Conservation (phyloP, 2,113 vertebrate genomes). For the Brachyistius frenatus region DNA sequence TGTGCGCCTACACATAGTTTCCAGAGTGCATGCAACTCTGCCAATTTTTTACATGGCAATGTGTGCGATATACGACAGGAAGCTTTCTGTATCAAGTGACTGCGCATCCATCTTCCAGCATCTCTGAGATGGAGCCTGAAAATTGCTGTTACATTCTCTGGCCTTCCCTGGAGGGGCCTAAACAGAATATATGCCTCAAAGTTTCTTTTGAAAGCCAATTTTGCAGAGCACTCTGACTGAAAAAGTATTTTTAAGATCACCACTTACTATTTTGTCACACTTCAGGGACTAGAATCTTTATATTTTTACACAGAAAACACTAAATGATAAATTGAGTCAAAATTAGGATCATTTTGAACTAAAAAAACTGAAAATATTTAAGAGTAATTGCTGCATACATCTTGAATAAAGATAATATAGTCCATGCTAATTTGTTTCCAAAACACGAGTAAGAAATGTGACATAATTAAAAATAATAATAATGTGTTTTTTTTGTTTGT, state of each 20-base stretch:
- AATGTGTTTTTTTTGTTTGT: too few relatives aligned
- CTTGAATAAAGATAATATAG: too few relatives aligned
- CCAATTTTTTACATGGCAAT: background rate
- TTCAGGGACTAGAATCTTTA: too few relatives aligned
- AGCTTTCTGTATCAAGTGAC: background rate
- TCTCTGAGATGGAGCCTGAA: background rate
- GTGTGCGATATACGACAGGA: slow-evolving; percentile 4
- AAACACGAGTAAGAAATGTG: too few relatives aligned
- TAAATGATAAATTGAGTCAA: too few relatives aligned
- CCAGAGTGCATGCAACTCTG: slow-evolving; percentile 7
- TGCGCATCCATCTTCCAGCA: background rate
- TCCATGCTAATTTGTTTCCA: too few relatives aligned
- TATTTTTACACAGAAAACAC: too few relatives aligned
- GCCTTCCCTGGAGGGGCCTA: too few relatives aligned
- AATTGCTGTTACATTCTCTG: background rate
- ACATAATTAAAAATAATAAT: too few relatives aligned
- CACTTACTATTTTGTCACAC: background rate
- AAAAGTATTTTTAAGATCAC: background rate
- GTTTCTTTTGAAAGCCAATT: background rate
- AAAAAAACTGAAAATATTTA: too few relatives aligned
- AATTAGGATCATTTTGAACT: too few relatives aligned
- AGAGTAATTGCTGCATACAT: too few relatives aligned
- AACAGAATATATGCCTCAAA: background rate
- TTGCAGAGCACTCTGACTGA: background rate
- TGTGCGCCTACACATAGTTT: slow-evolving; percentile 16